These are phyloP conservation scores for Drosophila varians DNA, from an alignment of 1,140 invertebrate species.

Conservation along the genomic window DNA sequence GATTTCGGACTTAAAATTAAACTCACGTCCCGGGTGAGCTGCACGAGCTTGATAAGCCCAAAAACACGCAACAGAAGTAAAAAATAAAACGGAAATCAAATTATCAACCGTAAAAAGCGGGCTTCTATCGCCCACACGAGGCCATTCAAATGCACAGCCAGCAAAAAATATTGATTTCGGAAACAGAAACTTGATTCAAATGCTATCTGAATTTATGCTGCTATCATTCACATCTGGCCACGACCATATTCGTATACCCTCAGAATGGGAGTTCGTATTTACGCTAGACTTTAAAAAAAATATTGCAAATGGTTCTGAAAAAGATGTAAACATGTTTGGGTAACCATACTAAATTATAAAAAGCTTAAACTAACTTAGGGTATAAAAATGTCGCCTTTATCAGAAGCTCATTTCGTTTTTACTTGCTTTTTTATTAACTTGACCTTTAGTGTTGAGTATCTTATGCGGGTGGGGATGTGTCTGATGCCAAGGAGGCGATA, in stretches of 20 bases:
- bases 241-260: conserved; percentile 2
- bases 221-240: conserved; percentile 24
- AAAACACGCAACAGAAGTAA: conserved; percentile 15
- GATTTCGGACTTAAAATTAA: conserved; percentile 36
- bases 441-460: conserved; percentile 45
- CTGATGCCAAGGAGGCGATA: conserved; percentile 27
- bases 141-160: conserved; percentile 7
- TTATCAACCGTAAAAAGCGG: conserved; percentile 42
- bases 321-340: too few species aligned
- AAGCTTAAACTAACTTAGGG: not conserved
- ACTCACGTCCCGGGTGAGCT: conserved; percentile 26
- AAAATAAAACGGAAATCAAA: conserved; percentile 52
- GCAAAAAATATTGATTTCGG: conserved; percentile 19
- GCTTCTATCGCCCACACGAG: conserved; percentile 26
- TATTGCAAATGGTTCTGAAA: too few species aligned
- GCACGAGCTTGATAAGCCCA: conserved; percentile 41
- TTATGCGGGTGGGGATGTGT: conserved; percentile 3
- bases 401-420: not conserved
- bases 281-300: too few species aligned
- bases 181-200: conserved; percentile 3
- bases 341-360: too few species aligned
- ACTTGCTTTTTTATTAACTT: conserved; percentile 44
- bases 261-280: too few species aligned
- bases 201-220: conserved; percentile 43
- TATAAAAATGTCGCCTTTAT: not conserved